Base-by-base conservation (phyloP, 2,113 vertebrate genomes). In the Beaufortia kweichowensis region DNA sequence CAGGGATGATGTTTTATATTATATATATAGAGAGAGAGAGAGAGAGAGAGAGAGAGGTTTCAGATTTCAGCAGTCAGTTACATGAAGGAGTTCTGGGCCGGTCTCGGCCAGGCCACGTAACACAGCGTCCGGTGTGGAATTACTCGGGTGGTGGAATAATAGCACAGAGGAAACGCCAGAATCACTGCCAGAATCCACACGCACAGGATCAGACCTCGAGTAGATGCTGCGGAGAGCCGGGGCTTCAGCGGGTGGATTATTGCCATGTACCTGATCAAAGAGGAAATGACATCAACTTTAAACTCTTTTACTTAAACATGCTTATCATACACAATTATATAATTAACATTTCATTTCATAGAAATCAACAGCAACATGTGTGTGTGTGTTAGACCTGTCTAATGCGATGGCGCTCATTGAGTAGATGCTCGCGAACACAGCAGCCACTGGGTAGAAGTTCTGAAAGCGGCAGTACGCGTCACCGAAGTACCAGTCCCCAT, bases 201-300 rank as follows among this genome's bases (percentile, higher is more conserved):
- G 46, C 91, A 6, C 0, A 68, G 86, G 0, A 95, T 91, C 66
- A 94, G 83, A 0, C 89, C 87, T 79, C 91, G 92, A 77, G 92
- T 95, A 68, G 90, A 90, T 0, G 88, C 86, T 31, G 93, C 90
- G 0, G 94, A 94, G 48, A 94, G 87, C 5, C 93, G 90, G 0
- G 92, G 94, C 77, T 91, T 92, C 57, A 95, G 89, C 0, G 94
- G 94, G 62, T 94, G 93, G 78, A 94, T 94, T 83, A 95, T 95
- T 7, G 94, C 94, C 91, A 94, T 88, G 86, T 95, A 95, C 86
- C 94, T 95, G 85, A 1, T 76, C 21, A 29, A 19, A 80, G 19
- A 82, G 60, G 65, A 71, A 65, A 48, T 74, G 72, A 74, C 28
- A 73, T 76, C 64, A 77, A 14, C 64, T 56, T 6, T 15, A 19